These are phyloP conservation scores for Hemistola chrysoprasaria DNA, from an alignment of 2,888 invertebrate species.

Conservation along the genomic window DNA sequence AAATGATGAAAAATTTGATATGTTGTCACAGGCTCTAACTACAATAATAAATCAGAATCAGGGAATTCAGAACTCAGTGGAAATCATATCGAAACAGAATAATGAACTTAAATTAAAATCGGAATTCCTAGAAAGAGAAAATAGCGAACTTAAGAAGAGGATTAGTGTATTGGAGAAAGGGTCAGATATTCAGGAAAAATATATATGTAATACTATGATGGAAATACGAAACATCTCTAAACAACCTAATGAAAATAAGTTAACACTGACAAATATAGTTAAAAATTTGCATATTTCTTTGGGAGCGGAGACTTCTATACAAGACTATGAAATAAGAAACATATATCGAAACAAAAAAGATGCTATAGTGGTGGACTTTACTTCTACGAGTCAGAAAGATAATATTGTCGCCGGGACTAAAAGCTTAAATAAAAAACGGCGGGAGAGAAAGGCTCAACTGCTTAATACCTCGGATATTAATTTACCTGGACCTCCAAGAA, in stretches of 20 bases:
- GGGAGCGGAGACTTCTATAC: constrained; percentile 4
- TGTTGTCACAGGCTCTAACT: background rate
- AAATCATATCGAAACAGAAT: constrained; percentile 9
- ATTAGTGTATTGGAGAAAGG: constrained; percentile 5
- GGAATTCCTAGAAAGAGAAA: constrained; percentile 12
- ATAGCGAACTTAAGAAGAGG: constrained; percentile 4
- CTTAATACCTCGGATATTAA: constrained; percentile 17
- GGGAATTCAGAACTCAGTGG: constrained; percentile 12
- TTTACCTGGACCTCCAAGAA: constrained; percentile 6
- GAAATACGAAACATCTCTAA: constrained; percentile 17
- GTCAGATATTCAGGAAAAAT: constrained; percentile 8
- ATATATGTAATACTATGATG: constrained; percentile 1
- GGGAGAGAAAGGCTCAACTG: constrained; percentile 15
- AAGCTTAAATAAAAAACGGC: constrained; percentile 7
- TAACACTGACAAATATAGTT: constrained; percentile 4
- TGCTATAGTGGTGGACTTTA: constrained; percentile 14
- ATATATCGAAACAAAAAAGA: constrained; percentile 16
- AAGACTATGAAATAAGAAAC: constrained; percentile 17
- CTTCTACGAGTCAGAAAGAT: constrained; percentile 4
- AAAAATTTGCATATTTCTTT: constrained; percentile 10
- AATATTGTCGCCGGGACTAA: constrained; percentile 5
- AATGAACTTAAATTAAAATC: constrained; percentile 12
- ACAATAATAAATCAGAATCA: constrained; percentile 12
- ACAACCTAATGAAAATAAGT: constrained; percentile 13
- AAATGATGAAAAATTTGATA: constrained; percentile 2